These are phyloP conservation scores for Caranx ignobilis DNA, from an alignment of 2,113 vertebrate species.

Conservation along the genomic window DNA sequence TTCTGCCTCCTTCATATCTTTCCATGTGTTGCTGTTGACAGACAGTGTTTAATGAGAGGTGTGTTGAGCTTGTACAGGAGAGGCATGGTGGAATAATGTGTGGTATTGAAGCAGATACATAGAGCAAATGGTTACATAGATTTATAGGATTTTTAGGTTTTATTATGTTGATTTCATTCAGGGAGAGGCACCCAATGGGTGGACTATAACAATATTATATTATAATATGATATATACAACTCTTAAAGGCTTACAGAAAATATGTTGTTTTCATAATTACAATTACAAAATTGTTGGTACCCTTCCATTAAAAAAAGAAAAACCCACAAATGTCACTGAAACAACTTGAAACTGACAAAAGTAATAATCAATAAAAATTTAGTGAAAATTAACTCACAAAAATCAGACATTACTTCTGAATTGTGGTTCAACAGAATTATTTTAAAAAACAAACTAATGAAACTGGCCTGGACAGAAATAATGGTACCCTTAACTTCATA, in stretches of 20 bases:
- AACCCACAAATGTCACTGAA: too few relatives aligned
- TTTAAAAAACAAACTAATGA: too few relatives aligned
- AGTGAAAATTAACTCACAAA: too few relatives aligned
- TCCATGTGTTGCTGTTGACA: constrained; percentile 6
- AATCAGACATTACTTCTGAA: too few relatives aligned
- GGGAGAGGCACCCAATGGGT: neutral
- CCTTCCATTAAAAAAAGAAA: too few relatives aligned
- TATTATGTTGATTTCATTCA: neutral
- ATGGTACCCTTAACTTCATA: too few relatives aligned
- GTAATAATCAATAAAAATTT: too few relatives aligned
- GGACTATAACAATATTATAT: constrained; percentile 4
- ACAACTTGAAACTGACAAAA: too few relatives aligned
- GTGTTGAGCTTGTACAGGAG: neutral
- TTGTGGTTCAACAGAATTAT: too few relatives aligned
- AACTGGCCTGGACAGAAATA: too few relatives aligned
- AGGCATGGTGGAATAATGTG: neutral
- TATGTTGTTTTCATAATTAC: constrained; percentile 1
- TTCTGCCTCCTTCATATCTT: constrained; percentile 20
- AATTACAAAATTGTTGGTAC: too few relatives aligned
- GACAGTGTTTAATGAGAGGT: constrained; percentile 12
- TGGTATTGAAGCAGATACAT: neutral
- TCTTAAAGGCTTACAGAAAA: constrained; percentile 12
- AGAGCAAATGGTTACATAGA: neutral
- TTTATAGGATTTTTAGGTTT: neutral
- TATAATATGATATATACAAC: neutral